These are phyloP conservation scores for Caenorhabditis sp. DNA, from an alignment of 2,888 invertebrate species.

Conservation along the genomic window DNA sequence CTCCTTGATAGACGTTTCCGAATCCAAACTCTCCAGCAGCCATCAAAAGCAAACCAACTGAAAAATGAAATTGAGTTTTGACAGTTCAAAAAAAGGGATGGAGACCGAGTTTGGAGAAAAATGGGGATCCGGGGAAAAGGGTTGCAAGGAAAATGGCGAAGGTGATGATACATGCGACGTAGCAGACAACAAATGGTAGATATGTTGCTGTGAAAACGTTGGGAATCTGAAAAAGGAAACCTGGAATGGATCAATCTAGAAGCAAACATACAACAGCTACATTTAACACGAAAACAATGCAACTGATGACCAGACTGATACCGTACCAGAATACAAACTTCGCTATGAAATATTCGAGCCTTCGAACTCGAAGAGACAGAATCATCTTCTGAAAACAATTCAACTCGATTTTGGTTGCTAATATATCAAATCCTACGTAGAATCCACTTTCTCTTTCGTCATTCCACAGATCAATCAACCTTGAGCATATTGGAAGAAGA, in stretches of 20 bases:
- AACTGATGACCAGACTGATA: slow-evolving; percentile 20
- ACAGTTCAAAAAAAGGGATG: neutral
- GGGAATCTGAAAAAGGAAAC: slow-evolving; percentile 5
- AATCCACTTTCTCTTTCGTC: slow-evolving; percentile 53
- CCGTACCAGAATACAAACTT: slow-evolving; percentile 51
- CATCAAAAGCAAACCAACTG: slow-evolving; percentile 47
- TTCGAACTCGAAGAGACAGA: slow-evolving; percentile 5
- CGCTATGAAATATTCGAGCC: slow-evolving; percentile 45
- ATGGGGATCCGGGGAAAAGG: slow-evolving; percentile 28
- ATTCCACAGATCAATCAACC: slow-evolving; percentile 50
- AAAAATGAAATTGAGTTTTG: slow-evolving; percentile 13
- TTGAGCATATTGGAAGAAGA: slow-evolving; percentile 44
- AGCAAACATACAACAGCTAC: neutral
- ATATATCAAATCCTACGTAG: slow-evolving; percentile 22
- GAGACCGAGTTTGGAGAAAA: slow-evolving; percentile 42
- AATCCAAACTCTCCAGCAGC: slow-evolving; percentile 51
- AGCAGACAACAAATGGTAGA: slow-evolving; percentile 37
- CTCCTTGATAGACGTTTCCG: slow-evolving; percentile 41
- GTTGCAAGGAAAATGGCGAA: slow-evolving; percentile 52
- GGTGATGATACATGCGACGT: slow-evolving; percentile 36
- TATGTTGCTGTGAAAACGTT: slow-evolving; percentile 14
- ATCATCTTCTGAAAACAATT: slow-evolving; percentile 38
- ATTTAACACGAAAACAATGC: slow-evolving; percentile 11
- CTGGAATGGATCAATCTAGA: neutral
- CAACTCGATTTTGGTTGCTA: neutral